Evolutionary conservation across 92 coral and sea anemone species (phyloP).

Genomic region (Palythoa grandis): DNA sequence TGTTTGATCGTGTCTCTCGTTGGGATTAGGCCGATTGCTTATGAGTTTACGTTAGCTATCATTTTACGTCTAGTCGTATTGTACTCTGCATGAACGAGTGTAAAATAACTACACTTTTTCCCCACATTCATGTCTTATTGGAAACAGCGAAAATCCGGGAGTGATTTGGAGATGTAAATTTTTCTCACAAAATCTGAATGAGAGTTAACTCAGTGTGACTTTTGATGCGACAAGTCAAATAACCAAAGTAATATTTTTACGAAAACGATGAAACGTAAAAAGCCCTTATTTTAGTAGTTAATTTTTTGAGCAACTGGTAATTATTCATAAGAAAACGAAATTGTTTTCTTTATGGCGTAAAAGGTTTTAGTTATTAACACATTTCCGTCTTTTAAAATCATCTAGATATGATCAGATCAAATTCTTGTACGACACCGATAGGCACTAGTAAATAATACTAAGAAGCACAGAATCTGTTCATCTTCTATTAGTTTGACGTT

Average conservation of each 20-base stretch:
- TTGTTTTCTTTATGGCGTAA: conserved; percentile 40
- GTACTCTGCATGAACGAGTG: not conserved
- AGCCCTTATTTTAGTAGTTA: conserved; percentile 5
- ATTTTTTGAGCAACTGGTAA: conserved; percentile 1
- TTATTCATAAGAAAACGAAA: conserved; percentile 21
- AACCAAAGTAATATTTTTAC: not conserved
- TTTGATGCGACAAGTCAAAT: not conserved
- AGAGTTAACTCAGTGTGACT: not conserved
- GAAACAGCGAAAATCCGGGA: not conserved
- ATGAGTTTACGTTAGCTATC: conserved; percentile 47
- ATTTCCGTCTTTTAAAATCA: conserved; percentile 41
- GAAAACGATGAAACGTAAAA: conserved; percentile 9
- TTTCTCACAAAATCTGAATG: not conserved
- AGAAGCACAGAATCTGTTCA: conserved; percentile 13
- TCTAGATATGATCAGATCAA: conserved; percentile 40
- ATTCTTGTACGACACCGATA: conserved; percentile 25
- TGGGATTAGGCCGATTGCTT: conserved; percentile 24
- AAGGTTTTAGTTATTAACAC: conserved; percentile 44
- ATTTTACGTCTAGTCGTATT: conserved; percentile 16
- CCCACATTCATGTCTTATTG: not conserved
- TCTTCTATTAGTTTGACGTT: conserved; percentile 23
- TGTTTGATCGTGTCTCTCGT: conserved; percentile 41
- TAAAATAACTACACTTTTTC: not conserved
- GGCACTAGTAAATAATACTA: conserved; percentile 3
- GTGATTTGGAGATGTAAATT: not conserved